Percentiles rank a stretch among this genome's conserved stretches.
phyloP scores from a whole-genome alignment of 2,113 vertebrate species.

The Sprattus sprattus region DNA sequence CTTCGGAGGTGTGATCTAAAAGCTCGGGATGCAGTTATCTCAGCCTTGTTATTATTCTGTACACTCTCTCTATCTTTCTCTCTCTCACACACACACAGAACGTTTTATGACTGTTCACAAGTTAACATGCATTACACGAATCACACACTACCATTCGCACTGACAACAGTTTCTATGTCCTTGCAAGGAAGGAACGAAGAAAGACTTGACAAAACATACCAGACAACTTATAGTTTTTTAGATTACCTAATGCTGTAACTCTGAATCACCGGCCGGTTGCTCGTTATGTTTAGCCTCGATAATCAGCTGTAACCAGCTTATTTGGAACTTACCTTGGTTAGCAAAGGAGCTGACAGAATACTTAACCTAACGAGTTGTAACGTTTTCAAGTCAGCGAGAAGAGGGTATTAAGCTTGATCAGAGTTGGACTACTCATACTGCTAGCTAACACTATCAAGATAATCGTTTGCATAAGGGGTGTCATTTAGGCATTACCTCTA shows the following conservation, averaged over 20 bases:
- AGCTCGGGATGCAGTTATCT: neutral
- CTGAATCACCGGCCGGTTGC: neutral
- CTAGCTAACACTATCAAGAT: neutral
- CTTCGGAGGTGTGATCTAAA: neutral
- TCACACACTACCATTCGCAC: neutral
- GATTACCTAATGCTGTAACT: neutral
- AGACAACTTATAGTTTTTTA: neutral
- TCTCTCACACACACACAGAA: neutral
- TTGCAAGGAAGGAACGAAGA: neutral
- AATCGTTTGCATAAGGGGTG: neutral
- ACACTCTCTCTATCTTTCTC: neutral
- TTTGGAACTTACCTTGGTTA: neutral
- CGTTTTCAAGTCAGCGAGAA: neutral
- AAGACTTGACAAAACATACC: neutral
- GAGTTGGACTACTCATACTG: neutral
- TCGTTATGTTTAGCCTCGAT: neutral
- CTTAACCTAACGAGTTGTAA: neutral
- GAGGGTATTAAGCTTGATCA: neutral
- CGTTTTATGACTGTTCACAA: neutral
- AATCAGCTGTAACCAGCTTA: neutral
- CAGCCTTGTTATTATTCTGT: neutral
- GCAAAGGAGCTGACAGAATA: neutral
- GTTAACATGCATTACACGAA: neutral
- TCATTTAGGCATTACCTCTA: neutral
- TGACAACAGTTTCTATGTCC: neutral